Conservation (phyloP, 2,888 invertebrate species). For the Limnephilus rhombicus region DNA sequence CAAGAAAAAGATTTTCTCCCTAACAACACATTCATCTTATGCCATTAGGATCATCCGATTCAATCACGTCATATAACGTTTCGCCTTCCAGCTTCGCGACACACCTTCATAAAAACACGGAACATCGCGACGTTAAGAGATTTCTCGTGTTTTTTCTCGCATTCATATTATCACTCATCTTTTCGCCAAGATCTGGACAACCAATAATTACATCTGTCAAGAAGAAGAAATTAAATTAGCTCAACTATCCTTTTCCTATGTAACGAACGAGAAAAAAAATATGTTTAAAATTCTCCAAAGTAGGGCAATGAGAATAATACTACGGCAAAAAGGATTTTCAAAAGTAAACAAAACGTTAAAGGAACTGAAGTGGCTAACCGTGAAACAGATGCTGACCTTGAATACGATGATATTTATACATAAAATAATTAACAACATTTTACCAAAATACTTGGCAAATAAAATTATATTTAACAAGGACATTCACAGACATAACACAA, state of each 20-base stretch:
- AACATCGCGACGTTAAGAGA: constrained; percentile 56
- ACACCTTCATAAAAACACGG: constrained; percentile 58
- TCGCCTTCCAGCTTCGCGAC: constrained; percentile 50
- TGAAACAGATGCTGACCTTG: too few relatives aligned
- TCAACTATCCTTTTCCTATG: not conserved
- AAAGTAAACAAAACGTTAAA: too few relatives aligned
- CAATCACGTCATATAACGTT: constrained; percentile 58
- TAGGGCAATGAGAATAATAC: too few relatives aligned
- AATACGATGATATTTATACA: too few relatives aligned
- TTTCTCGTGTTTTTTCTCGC: constrained; percentile 61
- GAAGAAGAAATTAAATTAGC: not conserved
- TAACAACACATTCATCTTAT: constrained; percentile 56
- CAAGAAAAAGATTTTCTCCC: constrained; percentile 44
- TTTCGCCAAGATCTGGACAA: not conserved
- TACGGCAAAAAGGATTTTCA: too few relatives aligned
- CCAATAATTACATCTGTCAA: not conserved
- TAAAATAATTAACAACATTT: too few relatives aligned
- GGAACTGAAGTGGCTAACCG: too few relatives aligned
- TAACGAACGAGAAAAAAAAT: too few relatives aligned
- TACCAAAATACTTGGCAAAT: too few relatives aligned
- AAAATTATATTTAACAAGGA: too few relatives aligned
- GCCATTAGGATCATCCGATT: constrained; percentile 61
- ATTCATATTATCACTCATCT: constrained; percentile 43
- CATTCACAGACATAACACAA: too few relatives aligned
- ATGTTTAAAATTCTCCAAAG: too few relatives aligned